Evolutionary conservation across 2,113 vertebrate genomes (phyloP).

Genomic region (Dasyprocta punctata): DNA sequence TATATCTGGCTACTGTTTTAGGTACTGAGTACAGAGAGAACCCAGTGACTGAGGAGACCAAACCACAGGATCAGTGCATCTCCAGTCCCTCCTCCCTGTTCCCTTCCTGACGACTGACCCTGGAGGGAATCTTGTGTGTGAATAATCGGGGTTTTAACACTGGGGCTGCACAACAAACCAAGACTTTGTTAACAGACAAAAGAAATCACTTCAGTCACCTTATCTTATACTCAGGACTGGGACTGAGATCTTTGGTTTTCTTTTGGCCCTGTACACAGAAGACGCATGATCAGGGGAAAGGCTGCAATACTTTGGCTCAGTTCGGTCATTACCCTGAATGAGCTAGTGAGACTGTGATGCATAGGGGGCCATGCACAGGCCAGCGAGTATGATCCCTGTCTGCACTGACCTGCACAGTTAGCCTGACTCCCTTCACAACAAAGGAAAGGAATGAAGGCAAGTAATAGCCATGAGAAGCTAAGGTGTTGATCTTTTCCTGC

Average conservation of each 20-base stretch:
- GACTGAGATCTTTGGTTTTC: neutral
- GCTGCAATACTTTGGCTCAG: neutral
- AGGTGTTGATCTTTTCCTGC: neutral
- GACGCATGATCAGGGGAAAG: neutral
- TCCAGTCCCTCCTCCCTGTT: neutral
- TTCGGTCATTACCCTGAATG: neutral
- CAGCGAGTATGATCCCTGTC: fast-evolving
- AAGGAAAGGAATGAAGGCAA: neutral
- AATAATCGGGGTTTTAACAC: neutral
- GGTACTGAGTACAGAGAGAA: neutral
- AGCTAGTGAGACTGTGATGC: neutral
- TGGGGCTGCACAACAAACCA: neutral
- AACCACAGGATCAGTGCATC: neutral
- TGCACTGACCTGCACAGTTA: neutral
- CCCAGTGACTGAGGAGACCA: neutral
- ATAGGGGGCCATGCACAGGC: neutral
- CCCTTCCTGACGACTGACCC: neutral
- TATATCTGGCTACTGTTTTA: neutral
- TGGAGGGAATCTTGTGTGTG: neutral
- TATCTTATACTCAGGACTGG: neutral
- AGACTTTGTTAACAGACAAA: neutral
- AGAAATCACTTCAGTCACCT: neutral
- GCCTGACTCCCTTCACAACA: neutral
- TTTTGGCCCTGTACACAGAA: neutral
- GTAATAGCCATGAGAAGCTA: neutral